phyloP scores from a whole-genome alignment of 2,113 vertebrate genomes.

The Siniperca chuatsi region DNA sequence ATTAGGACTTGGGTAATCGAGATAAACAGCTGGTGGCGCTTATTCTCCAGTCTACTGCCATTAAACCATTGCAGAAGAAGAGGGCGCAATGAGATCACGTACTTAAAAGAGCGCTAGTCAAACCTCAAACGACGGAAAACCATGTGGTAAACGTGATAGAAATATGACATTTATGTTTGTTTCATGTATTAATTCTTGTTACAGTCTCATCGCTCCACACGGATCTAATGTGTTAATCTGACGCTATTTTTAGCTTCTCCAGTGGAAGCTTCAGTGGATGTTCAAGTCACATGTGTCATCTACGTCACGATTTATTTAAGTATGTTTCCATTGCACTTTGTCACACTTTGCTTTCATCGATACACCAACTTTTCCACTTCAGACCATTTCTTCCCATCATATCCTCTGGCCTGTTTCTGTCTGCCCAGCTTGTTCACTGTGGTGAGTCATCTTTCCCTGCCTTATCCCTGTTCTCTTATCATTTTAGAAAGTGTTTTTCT shows the following conservation, averaged over 20 bases:
- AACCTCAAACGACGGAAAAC: background rate
- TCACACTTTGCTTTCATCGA: background rate
- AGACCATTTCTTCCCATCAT: background rate
- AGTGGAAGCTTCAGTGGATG: background rate
- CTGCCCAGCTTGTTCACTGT: constrained; percentile 3
- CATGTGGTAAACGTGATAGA: background rate
- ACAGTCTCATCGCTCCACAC: background rate
- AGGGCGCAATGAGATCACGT: background rate
- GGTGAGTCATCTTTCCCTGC: constrained; percentile 45
- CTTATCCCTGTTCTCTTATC: constrained; percentile 10
- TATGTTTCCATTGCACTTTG: background rate
- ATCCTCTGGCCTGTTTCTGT: constrained; percentile 48
- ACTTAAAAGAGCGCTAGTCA: background rate
- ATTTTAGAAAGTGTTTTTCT: constrained; percentile 43
- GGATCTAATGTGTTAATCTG: background rate
- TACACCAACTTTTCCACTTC: background rate
- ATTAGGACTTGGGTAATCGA: background rate
- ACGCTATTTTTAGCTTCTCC: background rate
- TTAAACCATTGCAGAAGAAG: background rate
- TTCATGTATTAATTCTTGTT: background rate
- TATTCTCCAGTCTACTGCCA: background rate
- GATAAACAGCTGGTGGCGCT: background rate
- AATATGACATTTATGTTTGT: background rate
- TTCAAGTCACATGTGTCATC: background rate
- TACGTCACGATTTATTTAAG: background rate